Conservation (phyloP, 2,797 vertebrate species). For the Lophotriccus pileatus region DNA sequence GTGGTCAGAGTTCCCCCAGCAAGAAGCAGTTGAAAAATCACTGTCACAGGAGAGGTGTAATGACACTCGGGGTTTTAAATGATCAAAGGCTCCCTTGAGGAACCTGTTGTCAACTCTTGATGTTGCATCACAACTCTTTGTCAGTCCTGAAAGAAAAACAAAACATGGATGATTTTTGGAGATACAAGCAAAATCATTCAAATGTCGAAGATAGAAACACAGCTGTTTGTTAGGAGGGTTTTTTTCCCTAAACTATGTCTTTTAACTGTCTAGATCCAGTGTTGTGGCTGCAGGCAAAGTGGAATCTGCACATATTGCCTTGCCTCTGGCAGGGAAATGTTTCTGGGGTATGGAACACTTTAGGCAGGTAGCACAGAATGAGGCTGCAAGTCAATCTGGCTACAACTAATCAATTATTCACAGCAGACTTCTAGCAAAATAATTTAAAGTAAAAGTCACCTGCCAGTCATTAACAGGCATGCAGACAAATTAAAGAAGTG, state of each 20-base stretch:
- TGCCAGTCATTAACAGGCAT: background rate
- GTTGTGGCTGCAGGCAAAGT: slow-evolving; percentile 33
- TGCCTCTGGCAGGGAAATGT: slow-evolving; percentile 59
- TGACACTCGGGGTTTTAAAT: background rate
- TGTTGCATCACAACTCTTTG: background rate
- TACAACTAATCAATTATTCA: slow-evolving; percentile 53
- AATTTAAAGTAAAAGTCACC: slow-evolving; percentile 20
- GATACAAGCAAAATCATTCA: slow-evolving; percentile 20
- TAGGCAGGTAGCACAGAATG: slow-evolving; percentile 36
- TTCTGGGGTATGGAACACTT: slow-evolving; percentile 48
- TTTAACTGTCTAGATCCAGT: slow-evolving; percentile 13
- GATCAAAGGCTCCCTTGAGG: slow-evolving; percentile 43
- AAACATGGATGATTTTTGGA: slow-evolving; percentile 30
- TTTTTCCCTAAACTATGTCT: slow-evolving; percentile 6
- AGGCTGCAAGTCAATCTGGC: slow-evolving; percentile 40
- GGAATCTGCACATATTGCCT: slow-evolving; percentile 37
- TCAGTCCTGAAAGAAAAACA: slow-evolving; percentile 30
- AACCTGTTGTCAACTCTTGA: slow-evolving; percentile 39
- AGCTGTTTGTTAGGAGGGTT: slow-evolving; percentile 1
- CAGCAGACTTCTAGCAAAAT: background rate
- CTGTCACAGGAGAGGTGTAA: background rate
- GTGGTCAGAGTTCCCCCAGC: background rate
- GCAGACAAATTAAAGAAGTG: background rate
- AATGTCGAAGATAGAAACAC: background rate
- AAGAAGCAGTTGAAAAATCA: background rate